Conservation (phyloP, 2,797 vertebrate genomes). For the Artibeus jamaicensis region DNA sequence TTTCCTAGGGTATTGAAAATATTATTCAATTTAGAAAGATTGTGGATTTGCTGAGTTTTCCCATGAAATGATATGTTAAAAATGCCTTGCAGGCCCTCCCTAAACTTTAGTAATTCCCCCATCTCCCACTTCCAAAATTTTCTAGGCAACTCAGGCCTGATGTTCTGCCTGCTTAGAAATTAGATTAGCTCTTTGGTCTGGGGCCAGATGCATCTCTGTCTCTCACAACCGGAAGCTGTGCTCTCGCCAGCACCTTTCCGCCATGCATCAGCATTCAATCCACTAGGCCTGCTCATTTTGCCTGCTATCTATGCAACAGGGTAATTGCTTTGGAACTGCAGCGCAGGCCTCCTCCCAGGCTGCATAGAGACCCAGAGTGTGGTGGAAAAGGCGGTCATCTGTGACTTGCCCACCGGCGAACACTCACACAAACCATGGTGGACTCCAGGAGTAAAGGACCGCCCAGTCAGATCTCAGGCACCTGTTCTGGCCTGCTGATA, state of each 20-base stretch:
- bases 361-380: neutral
- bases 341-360: neutral
- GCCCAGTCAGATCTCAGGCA: neutral
- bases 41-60: neutral
- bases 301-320: neutral
- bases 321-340: neutral
- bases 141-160: neutral
- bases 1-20: neutral
- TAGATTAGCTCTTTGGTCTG: neutral
- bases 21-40: neutral
- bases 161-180: neutral
- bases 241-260: neutral
- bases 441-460: neutral
- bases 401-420: neutral
- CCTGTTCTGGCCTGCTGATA: neutral
- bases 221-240: neutral
- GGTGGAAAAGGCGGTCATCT: neutral
- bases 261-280: accelerated
- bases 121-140: neutral
- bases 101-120: neutral
- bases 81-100: neutral
- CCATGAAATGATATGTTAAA: neutral
- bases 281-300: neutral
- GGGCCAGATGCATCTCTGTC: neutral
- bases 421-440: neutral